Conservation (phyloP, 1,140 invertebrate genomes). For the Ephestia elutella region DNA sequence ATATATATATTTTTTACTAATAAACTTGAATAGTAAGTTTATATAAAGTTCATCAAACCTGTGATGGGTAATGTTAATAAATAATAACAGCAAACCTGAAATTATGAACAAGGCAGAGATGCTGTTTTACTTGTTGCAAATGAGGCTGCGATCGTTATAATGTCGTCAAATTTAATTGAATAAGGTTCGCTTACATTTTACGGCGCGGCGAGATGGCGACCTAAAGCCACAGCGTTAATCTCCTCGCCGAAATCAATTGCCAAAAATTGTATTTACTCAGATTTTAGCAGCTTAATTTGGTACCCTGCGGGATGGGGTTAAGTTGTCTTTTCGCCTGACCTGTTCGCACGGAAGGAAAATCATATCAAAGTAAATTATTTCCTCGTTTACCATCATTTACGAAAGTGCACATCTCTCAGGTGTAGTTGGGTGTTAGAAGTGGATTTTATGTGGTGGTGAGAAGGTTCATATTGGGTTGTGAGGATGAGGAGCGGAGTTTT, state of each 20-base stretch:
- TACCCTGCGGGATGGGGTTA: conserved; percentile 36
- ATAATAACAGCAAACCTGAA: neutral
- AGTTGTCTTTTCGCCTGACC: conserved; percentile 34
- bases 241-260: conserved; percentile 64
- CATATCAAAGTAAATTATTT: conserved; percentile 68
- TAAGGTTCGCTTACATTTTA: conserved; percentile 70
- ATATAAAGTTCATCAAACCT: too few species aligned
- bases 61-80: too few species aligned
- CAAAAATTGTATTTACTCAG: conserved; percentile 62
- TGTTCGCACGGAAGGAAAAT: conserved; percentile 40
- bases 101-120: conserved; percentile 32
- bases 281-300: conserved; percentile 22
- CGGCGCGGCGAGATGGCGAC: conserved; percentile 43
- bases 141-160: conserved; percentile 65
- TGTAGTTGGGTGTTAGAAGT: conserved; percentile 21
- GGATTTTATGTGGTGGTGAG: conserved; percentile 30
- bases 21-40: too few species aligned
- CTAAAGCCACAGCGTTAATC: conserved; percentile 64
- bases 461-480: conserved; percentile 50
- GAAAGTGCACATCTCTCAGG: conserved; percentile 44
- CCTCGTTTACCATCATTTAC: conserved; percentile 46
- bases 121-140: conserved; percentile 43
- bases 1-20: too few species aligned
- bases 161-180: conserved; percentile 70
- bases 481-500: conserved; percentile 39